These are phyloP conservation scores for Gallinago undulata DNA, from an alignment of 2,113 vertebrate genomes.

Conservation along the genomic window DNA sequence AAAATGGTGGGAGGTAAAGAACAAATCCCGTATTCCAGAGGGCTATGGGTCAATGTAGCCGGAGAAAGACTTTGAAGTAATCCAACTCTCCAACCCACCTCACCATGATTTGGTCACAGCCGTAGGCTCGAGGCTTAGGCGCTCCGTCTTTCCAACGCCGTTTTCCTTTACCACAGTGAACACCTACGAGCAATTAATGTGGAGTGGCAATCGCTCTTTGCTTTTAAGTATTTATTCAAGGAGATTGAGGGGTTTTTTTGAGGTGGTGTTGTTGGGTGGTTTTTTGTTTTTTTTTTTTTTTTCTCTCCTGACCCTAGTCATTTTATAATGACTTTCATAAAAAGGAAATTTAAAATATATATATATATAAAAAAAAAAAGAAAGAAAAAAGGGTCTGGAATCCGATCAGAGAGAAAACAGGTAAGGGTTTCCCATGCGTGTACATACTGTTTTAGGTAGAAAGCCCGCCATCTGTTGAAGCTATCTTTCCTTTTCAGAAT, in stretches of 20 bases:
- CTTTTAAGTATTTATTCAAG: not conserved
- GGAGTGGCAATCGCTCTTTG: slow-evolving; percentile 1
- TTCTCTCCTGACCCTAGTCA: not conserved
- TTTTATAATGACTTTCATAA: not conserved
- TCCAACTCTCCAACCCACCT: not conserved
- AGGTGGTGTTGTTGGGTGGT: not conserved
- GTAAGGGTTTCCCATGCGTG: not conserved
- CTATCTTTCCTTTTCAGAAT: not conserved
- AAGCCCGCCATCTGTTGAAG: not conserved
- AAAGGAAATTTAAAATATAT: not conserved
- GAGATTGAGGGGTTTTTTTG: not conserved
- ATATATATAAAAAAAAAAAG: not conserved
- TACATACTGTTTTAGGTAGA: slow-evolving; percentile 1
- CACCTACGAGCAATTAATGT: not conserved
- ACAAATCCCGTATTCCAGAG: not conserved
- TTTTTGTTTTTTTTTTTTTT: not conserved
- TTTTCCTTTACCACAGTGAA: not conserved
- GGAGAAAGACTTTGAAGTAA: not conserved
- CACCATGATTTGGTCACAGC: not conserved
- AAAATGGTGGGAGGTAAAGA: not conserved
- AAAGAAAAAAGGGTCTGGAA: not conserved
- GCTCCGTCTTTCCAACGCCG: not conserved
- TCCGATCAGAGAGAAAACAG: not conserved
- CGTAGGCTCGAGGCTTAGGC: not conserved
- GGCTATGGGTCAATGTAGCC: not conserved